A percentile compares a stretch with the other conserved stretches of the same genome.
Evolutionary conservation across 2,113 vertebrate species (phyloP).

Genomic region (Carlito syrichta): DNA sequence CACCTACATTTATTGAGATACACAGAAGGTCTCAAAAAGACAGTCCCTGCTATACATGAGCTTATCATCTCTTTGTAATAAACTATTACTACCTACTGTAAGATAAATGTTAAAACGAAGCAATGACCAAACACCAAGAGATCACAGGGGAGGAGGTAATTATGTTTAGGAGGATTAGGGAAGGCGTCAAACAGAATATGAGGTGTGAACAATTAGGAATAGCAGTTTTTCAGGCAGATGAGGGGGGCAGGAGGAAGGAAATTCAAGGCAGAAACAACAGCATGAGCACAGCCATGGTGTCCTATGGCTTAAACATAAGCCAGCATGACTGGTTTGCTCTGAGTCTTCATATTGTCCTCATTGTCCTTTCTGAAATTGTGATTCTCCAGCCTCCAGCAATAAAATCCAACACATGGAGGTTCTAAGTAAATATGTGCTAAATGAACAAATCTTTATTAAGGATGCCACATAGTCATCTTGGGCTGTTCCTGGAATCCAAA

Average conservation of each 20-base stretch:
- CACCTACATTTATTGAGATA: not conserved
- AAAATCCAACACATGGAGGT: not conserved
- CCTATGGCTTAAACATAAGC: too few species aligned
- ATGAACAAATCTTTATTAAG: not conserved
- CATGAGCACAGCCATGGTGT: not conserved
- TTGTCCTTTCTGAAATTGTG: not conserved
- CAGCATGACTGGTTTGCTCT: too few species aligned
- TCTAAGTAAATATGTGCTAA: not conserved
- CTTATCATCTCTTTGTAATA: not conserved
- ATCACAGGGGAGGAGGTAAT: not conserved
- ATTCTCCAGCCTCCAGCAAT: not conserved
- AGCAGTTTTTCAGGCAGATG: not conserved
- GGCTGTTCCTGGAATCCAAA: not conserved
- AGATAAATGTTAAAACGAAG: not conserved
- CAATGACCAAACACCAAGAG: not conserved
- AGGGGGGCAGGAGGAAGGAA: not conserved
- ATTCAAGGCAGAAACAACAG: not conserved
- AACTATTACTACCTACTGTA: not conserved
- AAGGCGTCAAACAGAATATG: not conserved
- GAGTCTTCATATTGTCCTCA: too few species aligned
- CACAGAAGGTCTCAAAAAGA: not conserved
- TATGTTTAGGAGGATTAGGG: accelerated
- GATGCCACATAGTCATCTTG: too few species aligned
- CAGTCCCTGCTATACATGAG: not conserved
- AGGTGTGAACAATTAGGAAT: not conserved